Evolutionary conservation across 1,140 invertebrate species (phyloP).

Genomic region (Pogonus chalceus): DNA sequence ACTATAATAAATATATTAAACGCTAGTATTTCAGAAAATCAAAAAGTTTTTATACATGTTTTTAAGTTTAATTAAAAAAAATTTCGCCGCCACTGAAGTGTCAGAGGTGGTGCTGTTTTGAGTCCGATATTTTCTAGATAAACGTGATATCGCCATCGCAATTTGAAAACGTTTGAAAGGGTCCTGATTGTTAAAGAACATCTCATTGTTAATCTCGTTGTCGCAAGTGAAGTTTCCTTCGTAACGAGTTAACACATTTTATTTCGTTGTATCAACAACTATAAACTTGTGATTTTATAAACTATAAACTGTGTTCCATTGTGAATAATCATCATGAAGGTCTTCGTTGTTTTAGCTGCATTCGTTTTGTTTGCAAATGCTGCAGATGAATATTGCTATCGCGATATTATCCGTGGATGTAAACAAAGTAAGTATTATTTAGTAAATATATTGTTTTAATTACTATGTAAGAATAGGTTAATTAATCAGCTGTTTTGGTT

Average conservation of each 20-base stretch:
- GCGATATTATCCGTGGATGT: constrained; percentile 47
- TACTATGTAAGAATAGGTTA: not conserved
- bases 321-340: constrained; percentile 40
- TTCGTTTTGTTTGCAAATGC: constrained; percentile 39
- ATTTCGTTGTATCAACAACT: not conserved
- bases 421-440: constrained; percentile 30
- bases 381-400: constrained; percentile 49
- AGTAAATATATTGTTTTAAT: constrained; percentile 11
- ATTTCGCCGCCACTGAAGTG: not conserved
- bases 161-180: constrained; percentile 3
- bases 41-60: no score
- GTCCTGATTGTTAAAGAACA: constrained; percentile 1
- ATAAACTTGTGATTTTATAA: not conserved
- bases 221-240: constrained; percentile 7
- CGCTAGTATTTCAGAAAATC: no score
- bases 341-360: constrained; percentile 40
- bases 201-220: constrained; percentile 4
- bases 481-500: constrained; percentile 9
- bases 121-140: no score
- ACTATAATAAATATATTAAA: no score
- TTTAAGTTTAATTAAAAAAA: no score
- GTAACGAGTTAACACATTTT: constrained; percentile 1
- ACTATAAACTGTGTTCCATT: not conserved
- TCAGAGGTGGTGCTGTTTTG: not conserved
- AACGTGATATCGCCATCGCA: constrained; percentile 1